Conservation (phyloP, 37 sponge, comb jelly and placozoan species). For the Beroe forskalii region DNA sequence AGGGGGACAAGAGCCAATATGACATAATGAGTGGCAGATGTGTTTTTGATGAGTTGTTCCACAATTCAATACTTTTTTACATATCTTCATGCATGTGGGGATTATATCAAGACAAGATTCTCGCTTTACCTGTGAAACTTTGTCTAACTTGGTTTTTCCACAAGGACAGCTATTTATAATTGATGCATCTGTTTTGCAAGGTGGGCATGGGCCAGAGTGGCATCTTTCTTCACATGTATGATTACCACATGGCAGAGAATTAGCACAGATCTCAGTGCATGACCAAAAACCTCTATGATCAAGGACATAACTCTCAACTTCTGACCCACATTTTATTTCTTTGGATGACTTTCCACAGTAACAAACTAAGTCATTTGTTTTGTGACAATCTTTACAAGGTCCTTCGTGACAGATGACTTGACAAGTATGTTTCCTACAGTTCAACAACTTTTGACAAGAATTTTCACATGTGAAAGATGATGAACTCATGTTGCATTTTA, state of each 20-base stretch:
- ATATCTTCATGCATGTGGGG: slow-evolving; percentile 78
- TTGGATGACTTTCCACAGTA: slow-evolving; percentile 33
- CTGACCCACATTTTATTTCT: slow-evolving; percentile 3
- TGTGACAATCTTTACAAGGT: background rate
- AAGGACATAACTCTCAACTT: background rate
- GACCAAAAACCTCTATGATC: slow-evolving; percentile 27
- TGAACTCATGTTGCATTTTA: background rate
- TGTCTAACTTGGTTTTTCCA: slow-evolving; percentile 72
- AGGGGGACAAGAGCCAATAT: slow-evolving; percentile 78
- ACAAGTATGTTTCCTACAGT: slow-evolving; percentile 10
- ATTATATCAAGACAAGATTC: slow-evolving; percentile 85
- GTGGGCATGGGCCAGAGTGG: slow-evolving; percentile 76
- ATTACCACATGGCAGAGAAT: slow-evolving; percentile 83
- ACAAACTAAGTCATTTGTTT: slow-evolving; percentile 5
- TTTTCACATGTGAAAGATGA: background rate
- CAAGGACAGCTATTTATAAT: slow-evolving; percentile 81
- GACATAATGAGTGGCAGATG: slow-evolving; percentile 74
- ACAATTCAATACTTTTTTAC: slow-evolving; percentile 73
- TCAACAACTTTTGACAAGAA: background rate
- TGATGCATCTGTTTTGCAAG: slow-evolving; percentile 75
- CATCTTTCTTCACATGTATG: slow-evolving; percentile 81
- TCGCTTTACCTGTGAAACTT: slow-evolving; percentile 68
- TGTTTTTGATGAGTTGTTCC: slow-evolving; percentile 60
- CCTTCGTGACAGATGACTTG: background rate
- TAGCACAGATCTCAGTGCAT: slow-evolving; percentile 30